These are phyloP conservation scores for Lates calcarifer DNA, from an alignment of 2,113 vertebrate genomes.

Conservation along the genomic window DNA sequence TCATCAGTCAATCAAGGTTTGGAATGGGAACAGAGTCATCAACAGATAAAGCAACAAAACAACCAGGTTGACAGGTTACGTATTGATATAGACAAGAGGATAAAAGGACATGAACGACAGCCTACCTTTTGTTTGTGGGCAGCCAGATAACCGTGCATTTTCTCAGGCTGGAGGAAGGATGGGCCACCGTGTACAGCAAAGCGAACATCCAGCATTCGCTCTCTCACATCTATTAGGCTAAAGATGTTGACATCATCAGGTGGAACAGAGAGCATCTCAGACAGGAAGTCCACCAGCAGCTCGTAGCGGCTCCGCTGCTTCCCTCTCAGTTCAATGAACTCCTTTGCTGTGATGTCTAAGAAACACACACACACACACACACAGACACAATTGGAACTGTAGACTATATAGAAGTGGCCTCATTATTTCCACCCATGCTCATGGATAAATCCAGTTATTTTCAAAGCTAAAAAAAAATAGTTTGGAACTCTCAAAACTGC, in stretches of 20 bases:
- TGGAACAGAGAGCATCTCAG: constrained; percentile 83
- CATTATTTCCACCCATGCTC: constrained; percentile 54
- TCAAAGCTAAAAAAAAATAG: constrained; percentile 45
- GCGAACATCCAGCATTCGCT: constrained; percentile 84
- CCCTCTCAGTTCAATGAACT: constrained; percentile 86
- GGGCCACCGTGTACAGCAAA: constrained; percentile 78
- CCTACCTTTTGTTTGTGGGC: constrained; percentile 87
- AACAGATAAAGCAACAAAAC: neutral
- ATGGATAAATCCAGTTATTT: constrained; percentile 59
- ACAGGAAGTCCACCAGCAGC: constrained; percentile 85
- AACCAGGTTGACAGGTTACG: neutral
- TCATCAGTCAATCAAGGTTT: constrained; percentile 2
- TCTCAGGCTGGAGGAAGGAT: constrained; percentile 85
- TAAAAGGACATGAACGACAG: neutral
- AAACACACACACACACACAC: constrained; percentile 28
- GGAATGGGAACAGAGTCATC: neutral
- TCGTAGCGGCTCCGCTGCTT: constrained; percentile 78
- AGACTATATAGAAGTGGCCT: constrained; percentile 22
- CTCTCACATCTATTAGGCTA: constrained; percentile 82
- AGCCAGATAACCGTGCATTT: constrained; percentile 86
- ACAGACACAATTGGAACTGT: constrained; percentile 17
- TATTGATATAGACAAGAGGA: neutral
- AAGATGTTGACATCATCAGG: constrained; percentile 84
- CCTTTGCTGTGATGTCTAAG: constrained; percentile 86
- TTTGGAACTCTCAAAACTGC: constrained; percentile 9